Conservation (phyloP, 2,888 invertebrate genomes). For the Temnothorax rugatulus region DNA sequence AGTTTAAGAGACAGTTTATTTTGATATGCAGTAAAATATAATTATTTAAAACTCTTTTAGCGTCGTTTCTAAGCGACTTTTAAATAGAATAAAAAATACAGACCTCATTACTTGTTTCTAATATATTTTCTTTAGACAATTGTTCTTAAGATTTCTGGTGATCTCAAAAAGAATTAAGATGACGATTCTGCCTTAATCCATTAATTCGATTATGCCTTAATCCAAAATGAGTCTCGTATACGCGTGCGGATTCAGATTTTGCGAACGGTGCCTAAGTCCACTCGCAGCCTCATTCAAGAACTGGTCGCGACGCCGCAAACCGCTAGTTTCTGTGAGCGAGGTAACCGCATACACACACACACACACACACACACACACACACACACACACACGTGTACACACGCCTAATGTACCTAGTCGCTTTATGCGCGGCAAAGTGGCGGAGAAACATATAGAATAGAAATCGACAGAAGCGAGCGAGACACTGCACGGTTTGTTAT, state of each 20-base stretch:
- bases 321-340: slow-evolving; percentile 54
- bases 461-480: slow-evolving; percentile 58
- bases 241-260: slow-evolving; percentile 66
- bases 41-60: background rate
- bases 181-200: slow-evolving; percentile 22
- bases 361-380: background rate
- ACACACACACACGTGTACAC: background rate
- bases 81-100: background rate
- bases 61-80: background rate
- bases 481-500: slow-evolving; percentile 34
- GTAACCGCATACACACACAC: slow-evolving; percentile 41
- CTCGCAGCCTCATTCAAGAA: slow-evolving; percentile 74
- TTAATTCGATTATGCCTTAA: background rate
- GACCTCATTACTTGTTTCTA: background rate
- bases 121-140: background rate
- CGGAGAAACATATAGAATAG: slow-evolving; percentile 59
- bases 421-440: slow-evolving; percentile 27
- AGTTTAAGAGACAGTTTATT: background rate
- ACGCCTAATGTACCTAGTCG: background rate
- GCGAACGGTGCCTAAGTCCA: slow-evolving; percentile 65
- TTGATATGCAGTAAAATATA: background rate
- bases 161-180: background rate
- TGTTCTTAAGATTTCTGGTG: background rate
- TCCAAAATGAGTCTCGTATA: slow-evolving; percentile 35
- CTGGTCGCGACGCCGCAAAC: slow-evolving; percentile 71